Evolutionary conservation across 1,140 invertebrate genomes (phyloP).

Genomic region (Bombyx mandarina): DNA sequence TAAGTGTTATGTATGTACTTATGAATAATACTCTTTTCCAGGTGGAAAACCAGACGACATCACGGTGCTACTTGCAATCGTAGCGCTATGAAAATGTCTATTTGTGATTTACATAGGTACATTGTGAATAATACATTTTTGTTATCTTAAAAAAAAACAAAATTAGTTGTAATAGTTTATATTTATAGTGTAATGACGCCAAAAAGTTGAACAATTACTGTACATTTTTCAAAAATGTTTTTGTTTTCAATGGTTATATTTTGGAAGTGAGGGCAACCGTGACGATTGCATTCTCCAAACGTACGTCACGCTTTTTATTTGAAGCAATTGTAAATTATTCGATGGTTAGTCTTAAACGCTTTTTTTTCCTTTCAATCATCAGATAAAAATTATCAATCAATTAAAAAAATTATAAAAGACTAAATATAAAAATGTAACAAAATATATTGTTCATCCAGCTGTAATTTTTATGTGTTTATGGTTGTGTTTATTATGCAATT

Average conservation of each 20-base stretch:
- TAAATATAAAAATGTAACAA: no score
- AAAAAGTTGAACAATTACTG: constrained; percentile 37
- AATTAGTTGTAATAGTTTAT: constrained; percentile 22
- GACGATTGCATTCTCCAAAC: no score
- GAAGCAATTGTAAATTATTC: neutral
- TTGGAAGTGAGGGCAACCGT: no score
- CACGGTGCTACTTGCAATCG: constrained; percentile 93
- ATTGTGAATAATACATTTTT: constrained; percentile 28
- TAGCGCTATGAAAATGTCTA: constrained; percentile 78
- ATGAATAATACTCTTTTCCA: constrained; percentile 67
- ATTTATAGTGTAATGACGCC: constrained; percentile 46
- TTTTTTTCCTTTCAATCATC: neutral
- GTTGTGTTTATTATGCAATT: no score
- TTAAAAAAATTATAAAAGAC: no score
- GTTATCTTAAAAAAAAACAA: constrained; percentile 27
- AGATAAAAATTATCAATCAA: no score
- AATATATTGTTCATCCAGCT: no score
- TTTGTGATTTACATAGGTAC: constrained; percentile 42
- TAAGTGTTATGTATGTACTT: no score
- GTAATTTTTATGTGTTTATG: no score
- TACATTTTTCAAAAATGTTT: constrained; percentile 9
- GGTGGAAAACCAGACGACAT: constrained; percentile 98
- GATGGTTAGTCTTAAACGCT: neutral
- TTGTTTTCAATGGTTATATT: no score
- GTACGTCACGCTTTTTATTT: no score